A percentile compares a stretch with the other conserved stretches of the same genome.
phyloP scores from a whole-genome alignment of 2,888 invertebrate genomes.

The Cryptus viduatorius region DNA sequence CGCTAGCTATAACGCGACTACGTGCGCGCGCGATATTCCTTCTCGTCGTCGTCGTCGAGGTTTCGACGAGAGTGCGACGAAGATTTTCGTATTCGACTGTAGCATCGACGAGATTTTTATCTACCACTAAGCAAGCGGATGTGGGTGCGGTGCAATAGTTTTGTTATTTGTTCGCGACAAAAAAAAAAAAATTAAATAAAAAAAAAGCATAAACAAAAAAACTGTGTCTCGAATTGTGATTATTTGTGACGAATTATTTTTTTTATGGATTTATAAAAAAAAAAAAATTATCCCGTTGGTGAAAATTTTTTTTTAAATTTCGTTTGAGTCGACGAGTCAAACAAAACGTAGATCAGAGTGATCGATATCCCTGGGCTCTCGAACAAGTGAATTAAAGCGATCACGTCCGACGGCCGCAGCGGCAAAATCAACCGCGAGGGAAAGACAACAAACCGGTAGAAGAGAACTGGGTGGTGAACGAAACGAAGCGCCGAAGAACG shows the following conservation, averaged over 20 bases:
- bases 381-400: conserved; percentile 52
- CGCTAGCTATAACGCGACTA: conserved; percentile 65
- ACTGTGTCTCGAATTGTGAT: conserved; percentile 20
- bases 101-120: conserved; percentile 38
- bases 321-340: background rate
- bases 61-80: conserved; percentile 43
- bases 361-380: conserved; percentile 16
- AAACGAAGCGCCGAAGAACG: conserved; percentile 20
- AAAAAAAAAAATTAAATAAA: background rate
- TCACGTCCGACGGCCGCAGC: conserved; percentile 61
- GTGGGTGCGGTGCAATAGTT: conserved; percentile 25
- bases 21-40: conserved; percentile 63
- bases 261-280: background rate
- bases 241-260: conserved; percentile 9
- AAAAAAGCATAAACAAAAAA: background rate
- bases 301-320: background rate
- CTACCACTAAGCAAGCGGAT: conserved; percentile 1
- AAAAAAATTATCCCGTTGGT: background rate
- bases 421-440: conserved; percentile 10
- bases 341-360: background rate
- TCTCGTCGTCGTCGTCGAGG: conserved; percentile 53
- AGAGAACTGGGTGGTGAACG: conserved; percentile 16
- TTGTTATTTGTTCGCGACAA: background rate
- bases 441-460: conserved; percentile 17
- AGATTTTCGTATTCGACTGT: conserved; percentile 42